Conservation (phyloP, 1,140 invertebrate species). For the Oncopeltus fasciatus region DNA sequence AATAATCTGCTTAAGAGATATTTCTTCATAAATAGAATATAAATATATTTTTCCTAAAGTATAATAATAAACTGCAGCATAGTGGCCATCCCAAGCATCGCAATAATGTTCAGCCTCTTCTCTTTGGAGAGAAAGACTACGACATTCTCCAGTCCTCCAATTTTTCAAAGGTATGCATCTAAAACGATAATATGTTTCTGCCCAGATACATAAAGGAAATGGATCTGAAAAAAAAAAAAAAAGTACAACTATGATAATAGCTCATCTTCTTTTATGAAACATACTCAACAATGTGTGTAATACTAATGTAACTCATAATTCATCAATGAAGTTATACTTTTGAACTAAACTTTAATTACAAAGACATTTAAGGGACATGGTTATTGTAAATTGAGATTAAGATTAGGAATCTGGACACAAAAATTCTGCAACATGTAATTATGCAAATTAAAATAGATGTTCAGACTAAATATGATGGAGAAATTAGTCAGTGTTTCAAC, state of each 20-base stretch:
- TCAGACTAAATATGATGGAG: too few species aligned
- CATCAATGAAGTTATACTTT: too few species aligned
- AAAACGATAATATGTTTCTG: neutral
- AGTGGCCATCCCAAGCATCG: conserved; percentile 2
- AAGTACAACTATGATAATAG: too few species aligned
- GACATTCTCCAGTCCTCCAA: neutral
- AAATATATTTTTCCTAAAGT: neutral
- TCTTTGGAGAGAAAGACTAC: neutral
- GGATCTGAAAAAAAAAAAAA: neutral
- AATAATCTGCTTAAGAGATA: neutral
- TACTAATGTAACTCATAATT: neutral
- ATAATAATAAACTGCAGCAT: neutral
- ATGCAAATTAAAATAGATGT: too few species aligned
- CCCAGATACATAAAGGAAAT: neutral
- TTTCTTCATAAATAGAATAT: neutral
- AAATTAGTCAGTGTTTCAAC: too few species aligned
- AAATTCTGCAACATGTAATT: too few species aligned
- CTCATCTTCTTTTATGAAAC: too few species aligned
- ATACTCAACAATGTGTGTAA: too few species aligned
- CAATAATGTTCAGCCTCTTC: neutral
- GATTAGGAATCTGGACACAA: too few species aligned
- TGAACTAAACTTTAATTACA: too few species aligned
- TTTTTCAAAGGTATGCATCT: neutral
- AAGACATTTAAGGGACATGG: too few species aligned
- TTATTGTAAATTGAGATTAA: too few species aligned